Percentiles rank a stretch among this genome's conserved stretches.
Conservation (phyloP, 37 sponge, comb jelly and placozoan species). For the Cliona cf. orientalis region DNA sequence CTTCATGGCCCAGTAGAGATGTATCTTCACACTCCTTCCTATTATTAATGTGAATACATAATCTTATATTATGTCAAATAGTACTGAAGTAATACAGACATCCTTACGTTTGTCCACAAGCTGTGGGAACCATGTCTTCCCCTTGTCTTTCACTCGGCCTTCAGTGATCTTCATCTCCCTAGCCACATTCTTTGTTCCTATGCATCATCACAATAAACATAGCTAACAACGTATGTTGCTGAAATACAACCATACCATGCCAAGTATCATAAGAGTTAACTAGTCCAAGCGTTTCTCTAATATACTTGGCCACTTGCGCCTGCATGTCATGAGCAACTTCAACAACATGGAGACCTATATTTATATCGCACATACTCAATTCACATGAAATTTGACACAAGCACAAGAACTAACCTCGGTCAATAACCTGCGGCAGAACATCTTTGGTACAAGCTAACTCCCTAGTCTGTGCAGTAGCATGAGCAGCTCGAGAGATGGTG, state of each 20-base stretch:
- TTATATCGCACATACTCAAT: background rate
- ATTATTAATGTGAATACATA: background rate
- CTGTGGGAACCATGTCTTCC: slow-evolving; percentile 34
- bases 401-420: background rate
- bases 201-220: no score
- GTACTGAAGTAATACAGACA: no score
- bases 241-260: slow-evolving; percentile 26
- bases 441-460: slow-evolving; percentile 24
- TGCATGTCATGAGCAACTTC: slow-evolving; percentile 44
- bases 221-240: background rate
- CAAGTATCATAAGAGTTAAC: slow-evolving; percentile 23
- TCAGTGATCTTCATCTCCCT: slow-evolving; percentile 3
- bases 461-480: slow-evolving; percentile 14
- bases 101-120: slow-evolving; percentile 38
- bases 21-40: slow-evolving; percentile 22
- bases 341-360: background rate
- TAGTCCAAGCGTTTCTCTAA: background rate
- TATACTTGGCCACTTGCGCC: background rate
- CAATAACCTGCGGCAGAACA: slow-evolving; percentile 25
- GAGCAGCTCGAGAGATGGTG: slow-evolving; percentile 19
- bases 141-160: background rate
- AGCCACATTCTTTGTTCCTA: slow-evolving; percentile 32
- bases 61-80: no score
- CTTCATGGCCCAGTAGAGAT: slow-evolving; percentile 41
- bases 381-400: background rate